A percentile compares a stretch with the other conserved stretches of the same genome.
Conservation (phyloP, 92 coral and sea anemone genomes). For the Galaxea fascicularis region DNA sequence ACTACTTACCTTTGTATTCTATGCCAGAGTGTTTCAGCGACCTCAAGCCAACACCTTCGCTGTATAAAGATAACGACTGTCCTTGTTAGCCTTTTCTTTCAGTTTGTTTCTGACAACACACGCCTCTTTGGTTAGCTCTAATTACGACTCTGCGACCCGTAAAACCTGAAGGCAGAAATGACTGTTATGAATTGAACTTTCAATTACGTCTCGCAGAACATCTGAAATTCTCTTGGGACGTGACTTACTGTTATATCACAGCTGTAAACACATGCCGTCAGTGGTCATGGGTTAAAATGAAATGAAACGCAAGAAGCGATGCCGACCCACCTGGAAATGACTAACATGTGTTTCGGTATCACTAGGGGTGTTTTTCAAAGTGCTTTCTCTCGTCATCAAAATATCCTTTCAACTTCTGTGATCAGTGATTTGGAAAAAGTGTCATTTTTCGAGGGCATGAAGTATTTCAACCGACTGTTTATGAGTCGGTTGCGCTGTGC, state of each 20-base stretch:
- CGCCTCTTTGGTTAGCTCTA: constrained; percentile 1
- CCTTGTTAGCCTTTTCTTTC: neutral
- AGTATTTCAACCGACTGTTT: neutral
- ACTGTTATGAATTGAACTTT: neutral
- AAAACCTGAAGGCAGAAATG: neutral
- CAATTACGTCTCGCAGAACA: neutral
- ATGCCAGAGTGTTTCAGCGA: neutral
- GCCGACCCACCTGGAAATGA: neutral
- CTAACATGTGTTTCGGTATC: constrained; percentile 5
- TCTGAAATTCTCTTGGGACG: constrained; percentile 22
- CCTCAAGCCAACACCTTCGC: neutral
- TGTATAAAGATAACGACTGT: neutral
- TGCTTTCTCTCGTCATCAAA: neutral
- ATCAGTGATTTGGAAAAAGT: constrained; percentile 15
- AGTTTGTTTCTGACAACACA: neutral
- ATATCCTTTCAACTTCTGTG: constrained; percentile 10
- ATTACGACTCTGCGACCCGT: neutral
- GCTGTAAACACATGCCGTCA: neutral
- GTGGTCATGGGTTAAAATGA: neutral
- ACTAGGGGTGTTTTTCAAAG: neutral
- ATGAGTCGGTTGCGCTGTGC: neutral
- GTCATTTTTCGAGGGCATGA: constrained; percentile 18
- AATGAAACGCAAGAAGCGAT: neutral
- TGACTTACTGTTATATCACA: constrained; percentile 15
- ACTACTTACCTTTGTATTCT: neutral